Evolutionary conservation across 2,113 vertebrate genomes (phyloP), one percentile per base, ranked within the genome.

Genomic region (Cichladusa arquata): DNA sequence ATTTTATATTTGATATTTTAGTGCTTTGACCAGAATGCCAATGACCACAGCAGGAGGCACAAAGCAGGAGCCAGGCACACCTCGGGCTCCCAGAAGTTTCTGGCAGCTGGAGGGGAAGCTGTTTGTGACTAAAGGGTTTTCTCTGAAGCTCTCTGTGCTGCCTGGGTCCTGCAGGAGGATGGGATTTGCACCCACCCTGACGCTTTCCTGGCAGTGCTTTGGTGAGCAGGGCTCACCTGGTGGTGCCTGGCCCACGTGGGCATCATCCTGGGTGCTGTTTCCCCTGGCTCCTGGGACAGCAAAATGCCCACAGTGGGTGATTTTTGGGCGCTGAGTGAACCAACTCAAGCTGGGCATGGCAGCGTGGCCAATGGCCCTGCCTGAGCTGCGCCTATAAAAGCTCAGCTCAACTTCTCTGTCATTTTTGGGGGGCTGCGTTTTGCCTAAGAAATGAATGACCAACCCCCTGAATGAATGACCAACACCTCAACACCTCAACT

Each of bases 311-410:
- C 17, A n/a, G 3, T 0, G 42, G 4, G 45, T 9, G 12, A 72
- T 5, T 83, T 33, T 67, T 36, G 64, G 84, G 77, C 14, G 10
- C 77, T 1, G 38, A 1, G 9, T 12, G 62, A 62, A 20, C 20
- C 34, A 28, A 3, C 2, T 4, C 29, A 8, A 36, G 16, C 26
- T 8, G 24, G 9, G 19, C n/a, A 34, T 0, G 5, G 71, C 82
- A 71, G 38, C 0, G 0, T 0, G 25, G 25, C 24, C 51, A 3
- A 25, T 0, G 11, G 17, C 44, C 9, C 48, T 12, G 15, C 12
- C 50, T 23, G 22, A 88, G 74, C 56, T n/a, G n/a, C 0, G 29
- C 9, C 56, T 29, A 2, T 2, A 20, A 51, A 72, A 51, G 6
- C 19, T 57, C 69, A 56, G 45, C 12, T 61, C 44, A 18, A 2